These are phyloP conservation scores for Cyclopterus lumpus DNA, from an alignment of 2,797 vertebrate genomes.

Conservation along the genomic window DNA sequence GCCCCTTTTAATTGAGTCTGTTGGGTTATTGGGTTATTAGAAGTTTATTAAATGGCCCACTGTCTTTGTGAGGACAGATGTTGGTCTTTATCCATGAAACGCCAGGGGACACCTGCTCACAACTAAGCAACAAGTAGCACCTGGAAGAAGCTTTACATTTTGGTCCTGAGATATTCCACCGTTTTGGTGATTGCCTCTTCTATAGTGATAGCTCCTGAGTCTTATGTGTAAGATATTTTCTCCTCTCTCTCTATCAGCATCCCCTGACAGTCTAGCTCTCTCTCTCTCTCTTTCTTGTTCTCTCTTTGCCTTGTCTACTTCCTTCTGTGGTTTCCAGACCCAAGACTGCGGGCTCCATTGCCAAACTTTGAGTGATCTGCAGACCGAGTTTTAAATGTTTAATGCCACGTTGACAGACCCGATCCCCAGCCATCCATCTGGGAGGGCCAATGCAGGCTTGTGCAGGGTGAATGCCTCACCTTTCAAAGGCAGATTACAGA, in stretches of 20 bases:
- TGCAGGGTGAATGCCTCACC: slow-evolving; percentile 58
- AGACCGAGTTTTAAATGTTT: slow-evolving; percentile 73
- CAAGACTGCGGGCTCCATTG: slow-evolving; percentile 49
- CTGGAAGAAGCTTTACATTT: slow-evolving; percentile 18
- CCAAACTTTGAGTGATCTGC: slow-evolving; percentile 59
- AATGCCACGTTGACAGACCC: slow-evolving; percentile 67
- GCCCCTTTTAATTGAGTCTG: not conserved
- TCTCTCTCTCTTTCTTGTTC: slow-evolving; percentile 33
- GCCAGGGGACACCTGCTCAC: not conserved
- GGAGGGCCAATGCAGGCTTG: slow-evolving; percentile 43
- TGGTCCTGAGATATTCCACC: not conserved
- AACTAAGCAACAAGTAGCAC: slow-evolving; percentile 29
- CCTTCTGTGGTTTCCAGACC: slow-evolving; percentile 41
- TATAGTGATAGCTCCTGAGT: slow-evolving; percentile 22
- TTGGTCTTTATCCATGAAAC: slow-evolving; percentile 13
- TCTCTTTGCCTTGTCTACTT: slow-evolving; percentile 24
- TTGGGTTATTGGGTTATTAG: slow-evolving; percentile 2
- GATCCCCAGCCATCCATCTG: slow-evolving; percentile 52
- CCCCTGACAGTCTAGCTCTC: slow-evolving; percentile 33
- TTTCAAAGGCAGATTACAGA: slow-evolving; percentile 71
- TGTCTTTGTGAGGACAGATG: slow-evolving; percentile 8
- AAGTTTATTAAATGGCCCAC: slow-evolving; percentile 14
- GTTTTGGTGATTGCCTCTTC: slow-evolving; percentile 10
- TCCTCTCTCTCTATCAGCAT: slow-evolving; percentile 29
- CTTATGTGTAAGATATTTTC: slow-evolving; percentile 35